Conservation (phyloP, 2,113 vertebrate species). For the Crotalus tigris region DNA sequence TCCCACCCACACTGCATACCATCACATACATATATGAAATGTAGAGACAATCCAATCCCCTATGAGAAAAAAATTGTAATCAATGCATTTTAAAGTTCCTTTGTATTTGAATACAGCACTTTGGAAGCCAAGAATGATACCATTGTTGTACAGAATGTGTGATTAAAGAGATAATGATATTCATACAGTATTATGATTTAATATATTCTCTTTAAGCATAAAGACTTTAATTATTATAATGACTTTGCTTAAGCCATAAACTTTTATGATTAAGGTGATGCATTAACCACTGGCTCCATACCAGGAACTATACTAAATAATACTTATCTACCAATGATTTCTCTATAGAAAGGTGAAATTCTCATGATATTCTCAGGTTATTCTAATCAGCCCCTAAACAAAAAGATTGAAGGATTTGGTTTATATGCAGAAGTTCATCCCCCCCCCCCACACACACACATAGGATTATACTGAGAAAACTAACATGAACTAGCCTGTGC, state of each 20-base stretch:
- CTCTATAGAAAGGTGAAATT: neutral
- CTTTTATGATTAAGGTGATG: neutral
- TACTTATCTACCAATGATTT: neutral
- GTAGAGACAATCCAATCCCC: accelerated
- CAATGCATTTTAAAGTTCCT: neutral
- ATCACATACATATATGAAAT: neutral
- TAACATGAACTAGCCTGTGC: neutral
- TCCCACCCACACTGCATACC: neutral
- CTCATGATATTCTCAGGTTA: neutral
- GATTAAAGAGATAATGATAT: neutral
- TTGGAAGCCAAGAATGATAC: constrained; percentile 4
- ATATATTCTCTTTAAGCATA: constrained; percentile 9
- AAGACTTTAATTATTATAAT: neutral
- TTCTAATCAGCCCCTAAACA: neutral
- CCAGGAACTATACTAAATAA: neutral
- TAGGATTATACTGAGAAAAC: neutral
- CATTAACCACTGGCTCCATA: neutral
- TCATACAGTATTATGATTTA: neutral
- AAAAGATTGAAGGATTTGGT: neutral
- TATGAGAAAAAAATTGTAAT: neutral
- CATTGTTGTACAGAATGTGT: neutral
- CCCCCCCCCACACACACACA: neutral
- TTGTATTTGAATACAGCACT: neutral
- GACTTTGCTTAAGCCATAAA: constrained; percentile 1
- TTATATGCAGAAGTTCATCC: neutral